Conservation (phyloP, 2,797 vertebrate species). For the Streptopelia turtur region DNA sequence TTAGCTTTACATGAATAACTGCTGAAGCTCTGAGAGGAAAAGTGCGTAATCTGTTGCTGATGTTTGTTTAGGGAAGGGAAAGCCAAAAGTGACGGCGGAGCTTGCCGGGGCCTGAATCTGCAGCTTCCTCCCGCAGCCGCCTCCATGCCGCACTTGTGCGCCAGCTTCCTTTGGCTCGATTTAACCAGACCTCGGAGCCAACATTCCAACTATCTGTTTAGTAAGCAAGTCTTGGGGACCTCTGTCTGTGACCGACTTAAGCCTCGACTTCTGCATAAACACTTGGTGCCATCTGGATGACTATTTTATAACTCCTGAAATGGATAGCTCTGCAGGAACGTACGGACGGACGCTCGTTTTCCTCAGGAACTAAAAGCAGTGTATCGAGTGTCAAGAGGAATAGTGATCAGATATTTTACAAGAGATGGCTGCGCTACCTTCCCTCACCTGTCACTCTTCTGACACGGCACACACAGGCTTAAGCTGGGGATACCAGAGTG, state of each 20-base stretch:
- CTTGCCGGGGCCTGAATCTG: constrained; percentile 36
- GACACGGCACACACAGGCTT: constrained; percentile 55
- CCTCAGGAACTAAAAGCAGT: constrained; percentile 69
- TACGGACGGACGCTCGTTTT: constrained; percentile 35
- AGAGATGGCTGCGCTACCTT: constrained; percentile 47
- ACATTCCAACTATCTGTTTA: constrained; percentile 79
- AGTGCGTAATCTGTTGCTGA: not conserved
- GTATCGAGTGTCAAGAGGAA: constrained; percentile 63
- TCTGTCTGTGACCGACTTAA: constrained; percentile 74
- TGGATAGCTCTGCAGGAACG: constrained; percentile 62
- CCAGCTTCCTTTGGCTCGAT: constrained; percentile 59
- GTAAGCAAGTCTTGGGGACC: constrained; percentile 74
- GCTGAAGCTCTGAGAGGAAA: not conserved
- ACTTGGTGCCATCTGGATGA: constrained; percentile 78
- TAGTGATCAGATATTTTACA: constrained; percentile 61
- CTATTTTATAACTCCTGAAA: constrained; percentile 75
- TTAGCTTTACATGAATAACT: not conserved
- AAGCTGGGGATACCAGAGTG: constrained; percentile 48
- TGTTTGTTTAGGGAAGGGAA: constrained; percentile 40
- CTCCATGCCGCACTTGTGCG: not conserved
- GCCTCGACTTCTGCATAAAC: constrained; percentile 74
- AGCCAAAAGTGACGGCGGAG: constrained; percentile 14
- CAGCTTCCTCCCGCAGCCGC: constrained; percentile 31
- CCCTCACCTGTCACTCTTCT: constrained; percentile 73
- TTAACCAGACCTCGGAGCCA: constrained; percentile 66